These are phyloP conservation scores for Ophioninae sp. DNA, from an alignment of 2,888 invertebrate species.

Conservation along the genomic window DNA sequence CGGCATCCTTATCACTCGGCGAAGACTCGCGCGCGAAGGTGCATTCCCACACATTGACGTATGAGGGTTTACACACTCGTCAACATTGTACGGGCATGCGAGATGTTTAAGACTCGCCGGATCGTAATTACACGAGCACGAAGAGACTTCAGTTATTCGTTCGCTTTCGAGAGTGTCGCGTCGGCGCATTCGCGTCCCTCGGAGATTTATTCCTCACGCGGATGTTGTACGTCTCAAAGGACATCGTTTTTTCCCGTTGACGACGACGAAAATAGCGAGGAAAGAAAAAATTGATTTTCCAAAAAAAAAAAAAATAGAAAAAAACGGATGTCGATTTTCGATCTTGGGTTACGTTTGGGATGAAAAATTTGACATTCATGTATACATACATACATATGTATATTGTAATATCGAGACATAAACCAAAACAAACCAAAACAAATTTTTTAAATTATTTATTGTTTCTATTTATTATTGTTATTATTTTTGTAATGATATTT, in stretches of 20 bases:
- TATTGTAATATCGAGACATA: no score
- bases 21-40: slow-evolving; percentile 21
- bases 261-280: background rate
- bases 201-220: background rate
- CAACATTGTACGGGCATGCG: background rate
- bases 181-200: slow-evolving; percentile 24
- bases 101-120: slow-evolving; percentile 18
- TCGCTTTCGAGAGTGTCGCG: slow-evolving; percentile 39
- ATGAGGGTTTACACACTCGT: background rate
- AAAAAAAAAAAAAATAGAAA: background rate
- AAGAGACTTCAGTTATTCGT: slow-evolving; percentile 42
- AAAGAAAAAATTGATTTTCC: background rate
- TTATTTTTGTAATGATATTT: no score
- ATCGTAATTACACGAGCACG: slow-evolving; percentile 22
- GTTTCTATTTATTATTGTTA: no score
- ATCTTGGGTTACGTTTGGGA: background rate
- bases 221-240: background rate
- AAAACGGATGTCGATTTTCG: background rate
- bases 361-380: no score
- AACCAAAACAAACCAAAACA: no score
- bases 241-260: background rate
- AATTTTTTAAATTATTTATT: no score
- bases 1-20: slow-evolving; percentile 55
- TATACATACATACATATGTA: no score
- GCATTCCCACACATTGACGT: background rate